Percentiles rank a stretch among this genome's conserved stretches.
These are phyloP conservation scores for Spilarctia lutea DNA, from an alignment of 2,888 invertebrate genomes.

Conservation along the genomic window DNA sequence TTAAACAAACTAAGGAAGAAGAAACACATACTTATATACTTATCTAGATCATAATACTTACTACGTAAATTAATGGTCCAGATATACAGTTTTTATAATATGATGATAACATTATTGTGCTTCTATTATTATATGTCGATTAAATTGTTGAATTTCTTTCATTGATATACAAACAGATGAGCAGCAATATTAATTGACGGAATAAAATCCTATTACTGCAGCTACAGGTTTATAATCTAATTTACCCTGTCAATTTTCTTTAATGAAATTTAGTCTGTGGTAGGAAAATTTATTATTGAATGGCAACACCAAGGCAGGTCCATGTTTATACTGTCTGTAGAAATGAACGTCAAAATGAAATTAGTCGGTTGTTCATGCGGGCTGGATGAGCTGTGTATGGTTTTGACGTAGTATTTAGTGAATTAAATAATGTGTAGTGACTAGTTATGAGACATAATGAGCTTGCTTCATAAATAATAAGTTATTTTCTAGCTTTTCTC, in stretches of 20 bases:
- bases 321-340: neutral
- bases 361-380: conserved; percentile 7
- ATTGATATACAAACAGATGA: too few relatives aligned
- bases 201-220: neutral
- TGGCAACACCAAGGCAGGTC: neutral
- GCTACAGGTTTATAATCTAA: neutral
- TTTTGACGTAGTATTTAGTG: conserved; percentile 27
- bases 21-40: too few relatives aligned
- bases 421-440: conserved; percentile 63
- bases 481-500: conserved; percentile 38
- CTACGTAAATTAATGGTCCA: too few relatives aligned
- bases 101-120: too few relatives aligned
- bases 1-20: too few relatives aligned
- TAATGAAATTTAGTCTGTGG: neutral
- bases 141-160: too few relatives aligned
- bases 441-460: conserved; percentile 56
- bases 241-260: neutral
- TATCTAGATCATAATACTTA: too few relatives aligned
- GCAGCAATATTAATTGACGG: too few relatives aligned
- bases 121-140: too few relatives aligned
- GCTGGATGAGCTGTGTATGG: conserved; percentile 27
- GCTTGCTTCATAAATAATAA: conserved; percentile 49
- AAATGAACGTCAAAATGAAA: conserved; percentile 15
- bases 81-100: too few relatives aligned
- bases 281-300: neutral